A percentile compares a stretch with the other conserved stretches of the same genome.
Evolutionary conservation across 1,140 invertebrate genomes (phyloP).

Genomic region (Aphelinus certus): DNA sequence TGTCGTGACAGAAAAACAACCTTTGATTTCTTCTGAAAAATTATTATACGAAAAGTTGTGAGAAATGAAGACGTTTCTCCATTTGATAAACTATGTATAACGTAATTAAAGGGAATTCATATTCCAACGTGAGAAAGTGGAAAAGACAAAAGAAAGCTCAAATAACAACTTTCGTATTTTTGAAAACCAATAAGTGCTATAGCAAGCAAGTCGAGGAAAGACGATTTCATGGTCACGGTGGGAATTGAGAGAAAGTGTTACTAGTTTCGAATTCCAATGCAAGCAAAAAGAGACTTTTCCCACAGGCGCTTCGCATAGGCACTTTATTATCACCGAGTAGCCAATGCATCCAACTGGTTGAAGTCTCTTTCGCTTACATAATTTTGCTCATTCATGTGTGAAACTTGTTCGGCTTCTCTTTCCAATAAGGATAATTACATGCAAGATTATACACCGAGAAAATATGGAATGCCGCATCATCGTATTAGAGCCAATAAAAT

Average conservation of each 20-base stretch:
- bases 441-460: no score
- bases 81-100: no score
- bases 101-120: no score
- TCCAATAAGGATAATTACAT: constrained; percentile 10
- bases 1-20: no score
- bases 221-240: neutral
- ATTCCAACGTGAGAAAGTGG: no score
- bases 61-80: no score
- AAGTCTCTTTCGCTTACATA: neutral
- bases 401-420: neutral
- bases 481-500: no score
- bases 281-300: constrained; percentile 14
- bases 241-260: constrained; percentile 12
- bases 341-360: neutral
- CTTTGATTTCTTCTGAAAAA: no score
- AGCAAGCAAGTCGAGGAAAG: neutral
- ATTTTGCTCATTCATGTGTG: neutral
- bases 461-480: no score
- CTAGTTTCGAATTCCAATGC: constrained; percentile 1
- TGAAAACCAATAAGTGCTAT: neutral
- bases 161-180: no score
- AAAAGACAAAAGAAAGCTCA: no score
- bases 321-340: neutral
- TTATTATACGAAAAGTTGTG: no score
- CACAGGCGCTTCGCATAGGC: constrained; percentile 11